Percentiles rank a stretch among this genome's conserved stretches.
phyloP scores from a whole-genome alignment of 2,113 vertebrate species.

The Ramphastos sulfuratus region DNA sequence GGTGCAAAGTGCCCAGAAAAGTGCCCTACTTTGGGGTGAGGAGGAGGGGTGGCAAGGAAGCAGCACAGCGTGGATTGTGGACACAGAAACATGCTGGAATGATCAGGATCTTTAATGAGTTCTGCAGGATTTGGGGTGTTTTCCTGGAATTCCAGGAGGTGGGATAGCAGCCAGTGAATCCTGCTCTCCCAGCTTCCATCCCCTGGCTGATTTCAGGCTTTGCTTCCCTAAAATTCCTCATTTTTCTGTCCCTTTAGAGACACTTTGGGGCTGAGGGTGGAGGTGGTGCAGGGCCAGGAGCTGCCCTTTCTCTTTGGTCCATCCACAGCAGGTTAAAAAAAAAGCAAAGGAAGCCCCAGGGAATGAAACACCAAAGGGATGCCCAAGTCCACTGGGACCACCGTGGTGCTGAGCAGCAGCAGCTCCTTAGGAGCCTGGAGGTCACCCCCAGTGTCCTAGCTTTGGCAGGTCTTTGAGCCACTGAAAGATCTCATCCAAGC shows the following conservation, averaged over 20 bases:
- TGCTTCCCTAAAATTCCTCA: rapidly evolving
- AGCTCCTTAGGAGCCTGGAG: neutral
- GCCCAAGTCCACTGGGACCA: rapidly evolving
- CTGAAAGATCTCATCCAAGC: neutral
- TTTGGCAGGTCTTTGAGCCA: neutral
- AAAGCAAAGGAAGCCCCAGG: neutral
- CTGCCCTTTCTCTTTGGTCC: neutral
- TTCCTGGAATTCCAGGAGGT: neutral
- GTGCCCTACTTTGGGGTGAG: no score
- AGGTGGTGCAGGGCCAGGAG: neutral
- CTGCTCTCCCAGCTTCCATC: neutral
- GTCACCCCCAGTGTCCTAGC: rapidly evolving
- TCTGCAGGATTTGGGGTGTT: neutral
- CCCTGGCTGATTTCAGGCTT: rapidly evolving
- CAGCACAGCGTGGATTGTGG: rapidly evolving
- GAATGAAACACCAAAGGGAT: neutral
- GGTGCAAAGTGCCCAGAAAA: no score
- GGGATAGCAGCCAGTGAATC: neutral
- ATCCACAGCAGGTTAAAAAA: neutral
- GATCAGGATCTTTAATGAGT: rapidly evolving
- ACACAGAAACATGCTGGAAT: rapidly evolving
- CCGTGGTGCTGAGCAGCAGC: neutral
- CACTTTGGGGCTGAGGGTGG: rapidly evolving
- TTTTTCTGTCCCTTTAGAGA: neutral
- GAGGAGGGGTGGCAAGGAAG: neutral